phyloP scores from a whole-genome alignment of 2,888 invertebrate genomes.

The Gandaritis pyraliata region DNA sequence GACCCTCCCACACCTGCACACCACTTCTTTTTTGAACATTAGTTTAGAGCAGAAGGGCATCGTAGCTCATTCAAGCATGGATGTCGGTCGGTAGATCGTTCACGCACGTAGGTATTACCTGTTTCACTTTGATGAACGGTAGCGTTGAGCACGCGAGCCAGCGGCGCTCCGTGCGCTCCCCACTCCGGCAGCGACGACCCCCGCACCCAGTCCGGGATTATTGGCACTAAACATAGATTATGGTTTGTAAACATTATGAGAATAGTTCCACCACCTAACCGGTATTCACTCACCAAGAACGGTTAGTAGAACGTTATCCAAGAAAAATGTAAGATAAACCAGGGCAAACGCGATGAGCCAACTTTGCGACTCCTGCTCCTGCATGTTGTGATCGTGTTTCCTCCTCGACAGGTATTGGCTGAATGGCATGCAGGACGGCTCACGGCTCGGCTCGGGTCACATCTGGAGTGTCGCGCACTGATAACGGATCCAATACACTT shows the following conservation, averaged over 20 bases:
- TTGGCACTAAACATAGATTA: slow-evolving; percentile 61
- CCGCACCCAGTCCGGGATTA: slow-evolving; percentile 72
- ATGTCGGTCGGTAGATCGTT: too few relatives aligned
- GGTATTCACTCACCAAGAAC: slow-evolving; percentile 90
- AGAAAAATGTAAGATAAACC: slow-evolving; percentile 89
- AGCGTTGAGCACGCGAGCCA: slow-evolving; percentile 66
- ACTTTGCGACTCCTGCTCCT: slow-evolving; percentile 36
- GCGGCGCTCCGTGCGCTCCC: slow-evolving; percentile 60
- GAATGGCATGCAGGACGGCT: slow-evolving; percentile 14
- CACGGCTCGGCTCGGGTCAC: slow-evolving; percentile 5
- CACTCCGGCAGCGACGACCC: slow-evolving; percentile 62
- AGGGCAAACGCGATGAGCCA: slow-evolving; percentile 63
- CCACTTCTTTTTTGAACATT: neutral
- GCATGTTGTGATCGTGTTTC: slow-evolving; percentile 18
- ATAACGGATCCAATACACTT: slow-evolving; percentile 58
- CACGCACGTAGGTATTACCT: slow-evolving; percentile 18
- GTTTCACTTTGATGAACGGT: slow-evolving; percentile 55
- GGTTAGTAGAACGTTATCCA: slow-evolving; percentile 94
- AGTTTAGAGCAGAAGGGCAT: too few relatives aligned
- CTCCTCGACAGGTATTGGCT: slow-evolving; percentile 14
- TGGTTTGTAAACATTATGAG: neutral
- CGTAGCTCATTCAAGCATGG: too few relatives aligned
- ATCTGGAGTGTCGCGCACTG: slow-evolving; percentile 44
- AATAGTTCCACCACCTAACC: too few relatives aligned
- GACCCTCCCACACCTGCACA: slow-evolving; percentile 52